Conservation (phyloP, 1,140 invertebrate species). For the Zaprionus ornatus region DNA sequence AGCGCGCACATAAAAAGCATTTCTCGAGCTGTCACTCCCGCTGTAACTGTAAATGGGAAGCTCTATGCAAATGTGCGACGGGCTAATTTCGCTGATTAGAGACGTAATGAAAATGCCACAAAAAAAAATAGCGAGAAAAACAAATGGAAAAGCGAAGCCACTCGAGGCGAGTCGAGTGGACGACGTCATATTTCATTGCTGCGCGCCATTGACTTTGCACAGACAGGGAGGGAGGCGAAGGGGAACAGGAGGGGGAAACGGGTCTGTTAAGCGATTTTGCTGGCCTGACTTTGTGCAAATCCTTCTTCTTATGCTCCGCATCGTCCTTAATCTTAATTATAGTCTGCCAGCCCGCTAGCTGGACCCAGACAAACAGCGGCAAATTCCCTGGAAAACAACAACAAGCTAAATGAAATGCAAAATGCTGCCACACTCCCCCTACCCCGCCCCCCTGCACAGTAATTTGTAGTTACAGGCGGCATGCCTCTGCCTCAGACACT, state of each 20-base stretch:
- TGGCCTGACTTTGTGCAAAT: constrained; percentile 62
- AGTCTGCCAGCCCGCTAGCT: constrained; percentile 55
- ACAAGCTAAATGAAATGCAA: constrained; percentile 34
- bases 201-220: constrained; percentile 77
- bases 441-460: constrained; percentile 17
- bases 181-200: constrained; percentile 74
- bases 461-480: constrained; percentile 72
- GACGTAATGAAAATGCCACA: background rate
- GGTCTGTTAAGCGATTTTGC: constrained; percentile 70
- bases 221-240: constrained; percentile 27
- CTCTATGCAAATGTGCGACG: constrained; percentile 68
- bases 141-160: constrained; percentile 9
- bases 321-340: constrained; percentile 84
- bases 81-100: constrained; percentile 78
- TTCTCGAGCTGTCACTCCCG: constrained; percentile 13
- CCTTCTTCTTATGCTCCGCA: constrained; percentile 78
- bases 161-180: constrained; percentile 42
- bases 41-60: constrained; percentile 4
- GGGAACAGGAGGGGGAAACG: background rate
- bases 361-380: constrained; percentile 25
- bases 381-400: constrained; percentile 21
- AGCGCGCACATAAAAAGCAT: constrained; percentile 40
- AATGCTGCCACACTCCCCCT: constrained; percentile 36
- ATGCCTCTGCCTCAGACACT: background rate
- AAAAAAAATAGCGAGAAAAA: constrained; percentile 26